Percentiles rank a stretch among this genome's conserved stretches.
Evolutionary conservation across 2,113 vertebrate species (phyloP).

Genomic region (Alces alces): DNA sequence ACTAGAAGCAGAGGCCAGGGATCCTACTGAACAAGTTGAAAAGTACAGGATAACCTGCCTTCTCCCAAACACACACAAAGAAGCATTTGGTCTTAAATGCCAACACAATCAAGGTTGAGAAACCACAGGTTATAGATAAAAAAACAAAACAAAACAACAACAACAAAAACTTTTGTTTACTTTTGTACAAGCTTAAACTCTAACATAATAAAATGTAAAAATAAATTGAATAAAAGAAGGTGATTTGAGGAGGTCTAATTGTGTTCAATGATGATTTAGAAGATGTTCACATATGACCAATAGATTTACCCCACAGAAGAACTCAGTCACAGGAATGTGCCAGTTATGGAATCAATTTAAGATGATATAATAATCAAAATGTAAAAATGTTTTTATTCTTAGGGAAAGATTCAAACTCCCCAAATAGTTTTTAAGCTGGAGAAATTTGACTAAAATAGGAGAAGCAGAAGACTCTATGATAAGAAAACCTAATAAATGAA

Average conservation of each 20-base stretch:
- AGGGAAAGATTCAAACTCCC: background rate
- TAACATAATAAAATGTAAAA: background rate
- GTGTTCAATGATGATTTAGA: background rate
- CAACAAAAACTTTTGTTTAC: background rate
- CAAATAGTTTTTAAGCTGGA: background rate
- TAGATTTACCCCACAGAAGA: background rate
- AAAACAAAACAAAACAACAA: background rate
- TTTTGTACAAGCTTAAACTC: background rate
- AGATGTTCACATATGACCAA: background rate
- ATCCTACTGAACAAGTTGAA: background rate
- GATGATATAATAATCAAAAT: background rate
- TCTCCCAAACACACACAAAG: background rate
- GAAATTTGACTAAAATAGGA: background rate
- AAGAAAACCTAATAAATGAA: background rate
- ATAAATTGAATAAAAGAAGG: background rate
- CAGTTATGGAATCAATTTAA: background rate
- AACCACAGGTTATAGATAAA: background rate
- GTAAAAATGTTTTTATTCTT: background rate
- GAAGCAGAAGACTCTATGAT: background rate
- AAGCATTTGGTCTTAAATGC: background rate
- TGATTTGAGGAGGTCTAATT: background rate
- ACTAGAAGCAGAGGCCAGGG: background rate
- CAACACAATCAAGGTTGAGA: background rate
- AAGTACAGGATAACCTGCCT: rapidly evolving
- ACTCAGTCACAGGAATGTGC: background rate